Conservation (phyloP, 2,888 invertebrate genomes). For the Aspidapion aeneum region DNA sequence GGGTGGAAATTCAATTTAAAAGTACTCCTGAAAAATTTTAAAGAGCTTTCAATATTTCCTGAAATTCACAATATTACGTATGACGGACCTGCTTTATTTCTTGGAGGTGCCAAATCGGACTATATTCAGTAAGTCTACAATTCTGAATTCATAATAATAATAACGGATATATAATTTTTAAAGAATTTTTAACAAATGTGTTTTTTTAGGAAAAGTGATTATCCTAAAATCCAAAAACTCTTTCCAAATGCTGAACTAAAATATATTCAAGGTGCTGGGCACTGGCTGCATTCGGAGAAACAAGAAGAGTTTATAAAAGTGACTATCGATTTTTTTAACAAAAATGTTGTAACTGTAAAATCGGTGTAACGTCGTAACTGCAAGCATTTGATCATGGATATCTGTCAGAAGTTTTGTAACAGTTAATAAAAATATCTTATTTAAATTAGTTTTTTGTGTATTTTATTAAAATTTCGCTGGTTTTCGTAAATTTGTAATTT, state of each 20-base stretch:
- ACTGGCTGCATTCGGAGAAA: slow-evolving; percentile 93
- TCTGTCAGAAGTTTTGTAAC: no score
- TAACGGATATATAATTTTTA: neutral
- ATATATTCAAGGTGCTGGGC: slow-evolving; percentile 79
- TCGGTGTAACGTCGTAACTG: no score
- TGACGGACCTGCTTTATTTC: slow-evolving; percentile 71
- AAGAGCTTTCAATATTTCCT: slow-evolving; percentile 64
- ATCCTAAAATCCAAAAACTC: slow-evolving; percentile 60
- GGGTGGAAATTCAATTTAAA: slow-evolving; percentile 81
- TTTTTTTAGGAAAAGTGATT: slow-evolving; percentile 51
- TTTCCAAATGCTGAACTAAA: slow-evolving; percentile 70
- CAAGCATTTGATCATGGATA: no score
- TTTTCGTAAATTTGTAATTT: no score
- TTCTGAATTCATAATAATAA: neutral
- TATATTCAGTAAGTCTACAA: slow-evolving; percentile 63
- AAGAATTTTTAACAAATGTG: neutral
- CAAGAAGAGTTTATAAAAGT: slow-evolving; percentile 71
- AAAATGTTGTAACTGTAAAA: neutral
- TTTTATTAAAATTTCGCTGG: no score
- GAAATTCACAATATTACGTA: slow-evolving; percentile 39
- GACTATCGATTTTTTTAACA: slow-evolving; percentile 59
- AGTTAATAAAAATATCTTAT: no score
- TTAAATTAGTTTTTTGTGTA: no score
- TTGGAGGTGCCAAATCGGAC: slow-evolving; percentile 78
- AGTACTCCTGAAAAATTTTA: slow-evolving; percentile 64